Evolutionary conservation across 2,797 vertebrate genomes (phyloP), one percentile per base, ranked within the genome.

Genomic region (Sebastes variabilis): DNA sequence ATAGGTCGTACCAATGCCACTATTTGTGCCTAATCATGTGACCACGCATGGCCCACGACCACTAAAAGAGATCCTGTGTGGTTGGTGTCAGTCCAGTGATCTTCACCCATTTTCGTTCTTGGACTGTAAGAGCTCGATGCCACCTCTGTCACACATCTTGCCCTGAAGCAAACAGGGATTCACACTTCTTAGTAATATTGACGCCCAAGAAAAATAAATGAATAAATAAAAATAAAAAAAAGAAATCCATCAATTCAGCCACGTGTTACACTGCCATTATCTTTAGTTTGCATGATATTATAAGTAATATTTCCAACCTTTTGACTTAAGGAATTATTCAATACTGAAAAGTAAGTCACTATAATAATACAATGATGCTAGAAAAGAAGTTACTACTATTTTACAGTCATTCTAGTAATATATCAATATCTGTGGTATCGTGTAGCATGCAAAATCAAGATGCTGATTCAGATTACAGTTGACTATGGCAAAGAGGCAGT

Each of bases 101-200:
- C 98, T 99, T 99, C 99, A 90, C 97, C 97, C 98, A 97, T 98
- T 98, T 98, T 97, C 97, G 96, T 96, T 97, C 97, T 96, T 97
- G 97, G 97, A 98, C 97, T 97, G 98, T 99, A 98, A 98, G 98
- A 99, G 97, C 97, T 98, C 97, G 98, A 98, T 98, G 98, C 97
- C 99, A 99, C 98, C 98, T 99, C 98, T 99, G 98, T 99, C 98
- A 99, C 98, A 99, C 98, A 99, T 98, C 98, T 98, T 97, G 97
- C 98, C 99, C 98, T 99, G 99, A 99, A 99, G 99, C 98, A 99
- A 98, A 99, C 98, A 99, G 98, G 99, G 98, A 99, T 99, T 99
- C 97, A 99, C 98, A 99, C 97, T 98, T 98, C 99, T 99, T 99
- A 99, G 99, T 99, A 98, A 98, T 96, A 97, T 97, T 96, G 97